Base-by-base conservation (phyloP, 2,888 invertebrate species). In the Acholoe squamosa region DNA sequence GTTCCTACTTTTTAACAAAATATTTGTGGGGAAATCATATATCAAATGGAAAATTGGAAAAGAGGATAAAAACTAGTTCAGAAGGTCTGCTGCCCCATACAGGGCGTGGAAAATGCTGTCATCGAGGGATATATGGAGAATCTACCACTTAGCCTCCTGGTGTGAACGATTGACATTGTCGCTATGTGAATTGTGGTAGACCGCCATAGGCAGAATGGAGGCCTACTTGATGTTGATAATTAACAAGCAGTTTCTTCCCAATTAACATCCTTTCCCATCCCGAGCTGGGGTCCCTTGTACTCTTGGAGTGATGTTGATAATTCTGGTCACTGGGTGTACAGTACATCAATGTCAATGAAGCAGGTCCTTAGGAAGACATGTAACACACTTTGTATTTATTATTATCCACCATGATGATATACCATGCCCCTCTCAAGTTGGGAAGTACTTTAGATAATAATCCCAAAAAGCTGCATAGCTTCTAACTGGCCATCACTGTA, bases 341-440 rank as follows among this genome's bases (percentile, higher is more conserved):
- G 61, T 19, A 61, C 61, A 43, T n/a, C 61, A 61, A 61, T 61
- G 61, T 19, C 61, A n/a, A n/a, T n/a, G 61, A 19, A n/a, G 61
- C 61, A 19, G 22, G n/a, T 61, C n/a, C 61, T 61, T 7, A n/a
- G 61, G 61, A 61, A 61, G 22, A 61, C 19, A 61, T 61, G n/a
- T n/a, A 61, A 61, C 22, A 61, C 61, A 61, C 61, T 19, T 61
- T 19, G 12, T 61, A 61, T 61, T 61, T 61, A 61, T 61, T 61
- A 61, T 61, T 61, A 61, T 61, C 61, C 61, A 61, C n/a, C 61
- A 61, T n/a, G 61, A 61, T 61, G n/a, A 61, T 61, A n/a, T 61
- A 19, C 61, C 3, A 14, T n/a, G 61, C 61, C n/a, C n/a, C 61
- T 61, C 61, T 7, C 43, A 43, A n/a, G 61, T 19, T n/a, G 61